Percentiles rank a stretch among this genome's conserved stretches.
Conservation (phyloP, 2,797 vertebrate genomes). For the Rallus crepitans region DNA sequence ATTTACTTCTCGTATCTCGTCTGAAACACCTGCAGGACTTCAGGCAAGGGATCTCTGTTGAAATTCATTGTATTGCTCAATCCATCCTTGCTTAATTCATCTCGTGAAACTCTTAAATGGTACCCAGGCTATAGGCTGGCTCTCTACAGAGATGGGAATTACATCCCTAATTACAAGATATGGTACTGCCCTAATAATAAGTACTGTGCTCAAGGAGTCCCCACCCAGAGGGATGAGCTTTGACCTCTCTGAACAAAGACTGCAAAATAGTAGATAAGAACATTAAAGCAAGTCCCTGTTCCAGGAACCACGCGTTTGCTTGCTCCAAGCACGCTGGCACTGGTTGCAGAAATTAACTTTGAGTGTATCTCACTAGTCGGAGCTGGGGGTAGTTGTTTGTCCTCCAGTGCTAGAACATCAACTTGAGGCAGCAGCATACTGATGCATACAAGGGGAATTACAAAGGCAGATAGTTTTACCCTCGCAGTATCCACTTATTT, state of each 20-base stretch:
- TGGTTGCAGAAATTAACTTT: not conserved
- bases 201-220: conserved; percentile 34
- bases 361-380: not conserved
- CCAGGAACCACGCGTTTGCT: not conserved
- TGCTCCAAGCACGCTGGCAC: not conserved
- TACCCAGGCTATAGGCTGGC: conserved; percentile 33
- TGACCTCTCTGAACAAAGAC: conserved; percentile 59
- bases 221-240: conserved; percentile 48
- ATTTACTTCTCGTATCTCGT: not conserved
- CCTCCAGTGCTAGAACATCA: not conserved
- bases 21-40: conserved; percentile 52
- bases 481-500: not conserved
- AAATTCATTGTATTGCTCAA: conserved; percentile 46
- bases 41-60: not conserved
- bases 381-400: not conserved
- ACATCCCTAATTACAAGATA: conserved; percentile 62
- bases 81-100: conserved; percentile 51
- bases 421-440: not conserved
- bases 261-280: conserved; percentile 56
- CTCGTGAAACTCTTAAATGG: conserved; percentile 51
- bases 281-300: conserved; percentile 43
- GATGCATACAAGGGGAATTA: not conserved
- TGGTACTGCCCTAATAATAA: conserved; percentile 48
- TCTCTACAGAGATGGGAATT: conserved; percentile 62
- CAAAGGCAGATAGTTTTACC: not conserved